Evolutionary conservation across 1,140 invertebrate species (phyloP), one percentile per base, ranked within the genome.

Genomic region (Akabosia matsudoensis): DNA sequence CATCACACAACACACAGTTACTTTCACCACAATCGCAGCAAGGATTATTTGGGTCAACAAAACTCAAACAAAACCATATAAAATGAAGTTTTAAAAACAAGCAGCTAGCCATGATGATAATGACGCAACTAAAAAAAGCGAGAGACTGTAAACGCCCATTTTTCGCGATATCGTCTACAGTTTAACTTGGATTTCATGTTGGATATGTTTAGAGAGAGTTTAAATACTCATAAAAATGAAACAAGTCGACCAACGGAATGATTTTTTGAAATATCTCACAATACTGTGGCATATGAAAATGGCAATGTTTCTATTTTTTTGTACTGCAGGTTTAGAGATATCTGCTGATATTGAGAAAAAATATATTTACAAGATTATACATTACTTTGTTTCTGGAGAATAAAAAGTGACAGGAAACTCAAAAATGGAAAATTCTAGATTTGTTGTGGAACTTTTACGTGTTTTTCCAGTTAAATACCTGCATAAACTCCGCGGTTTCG

Each of bases 401-500:
- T n/a, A n/a, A n/a, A n/a, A n/a, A n/a, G n/a, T n/a, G n/a, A n/a
- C n/a, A n/a, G n/a, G n/a, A n/a, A n/a, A n/a, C 31, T 74, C 51
- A 51, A 51, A 16, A 33, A 1, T n/a, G 28, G 33, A 72, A 28
- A 1, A 70, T 70, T 70, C 3, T 3, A n/a, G 13, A 52, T 54
- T 52, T 70, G 2, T 74, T 28, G 4, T 74, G 18, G 54, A 30
- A 28, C n/a, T 4, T 31, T 67, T 67, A 30, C 61, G 22, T 2
- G 10, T 28, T 30, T 2, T 67, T 67, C 26, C 24, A 61, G n/a
- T 7, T 54, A 73, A 73, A 74, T 81, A 81, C 80, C 80, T 81
- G 31, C 28, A 71, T 61, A 80, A 74, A 80, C 22, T 79, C 75
- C 26, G 70, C 75, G 70, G 76, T 79, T 34, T 78, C 78, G 56